These are phyloP conservation scores for Urocyon cinereoargenteus DNA, from an alignment of 2,797 vertebrate genomes.

Conservation along the genomic window DNA sequence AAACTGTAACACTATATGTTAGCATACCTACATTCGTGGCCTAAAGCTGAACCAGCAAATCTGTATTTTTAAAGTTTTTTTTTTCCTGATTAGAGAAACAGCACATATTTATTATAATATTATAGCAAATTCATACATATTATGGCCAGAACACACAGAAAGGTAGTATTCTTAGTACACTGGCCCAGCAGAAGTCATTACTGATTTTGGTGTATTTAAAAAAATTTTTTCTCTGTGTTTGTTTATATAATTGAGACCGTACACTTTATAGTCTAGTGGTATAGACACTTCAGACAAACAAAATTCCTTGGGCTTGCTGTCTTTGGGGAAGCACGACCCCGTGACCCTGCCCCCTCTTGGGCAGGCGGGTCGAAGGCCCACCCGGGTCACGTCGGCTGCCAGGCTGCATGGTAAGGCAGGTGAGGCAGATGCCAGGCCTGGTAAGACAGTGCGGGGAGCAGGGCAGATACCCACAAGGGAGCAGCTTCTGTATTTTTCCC, in stretches of 20 bases:
- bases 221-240: background rate
- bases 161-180: background rate
- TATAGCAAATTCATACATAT: too few species aligned
- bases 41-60: background rate
- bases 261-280: background rate
- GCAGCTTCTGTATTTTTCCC: background rate
- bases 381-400: accelerated
- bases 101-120: background rate
- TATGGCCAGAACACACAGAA: background rate
- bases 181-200: background rate
- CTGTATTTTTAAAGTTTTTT: background rate
- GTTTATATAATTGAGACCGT: background rate
- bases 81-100: conserved; percentile 6
- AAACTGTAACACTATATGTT: too few species aligned
- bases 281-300: background rate
- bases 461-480: background rate
- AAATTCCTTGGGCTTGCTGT: background rate
- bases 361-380: too few species aligned
- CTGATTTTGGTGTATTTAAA: background rate
- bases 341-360: background rate
- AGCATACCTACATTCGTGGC: background rate
- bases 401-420: background rate
- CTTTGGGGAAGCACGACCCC: background rate
- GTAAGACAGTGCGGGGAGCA: too few species aligned
- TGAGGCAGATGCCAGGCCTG: background rate